Conservation (phyloP, 2,888 invertebrate species). For the Ganaspis brasiliensis region DNA sequence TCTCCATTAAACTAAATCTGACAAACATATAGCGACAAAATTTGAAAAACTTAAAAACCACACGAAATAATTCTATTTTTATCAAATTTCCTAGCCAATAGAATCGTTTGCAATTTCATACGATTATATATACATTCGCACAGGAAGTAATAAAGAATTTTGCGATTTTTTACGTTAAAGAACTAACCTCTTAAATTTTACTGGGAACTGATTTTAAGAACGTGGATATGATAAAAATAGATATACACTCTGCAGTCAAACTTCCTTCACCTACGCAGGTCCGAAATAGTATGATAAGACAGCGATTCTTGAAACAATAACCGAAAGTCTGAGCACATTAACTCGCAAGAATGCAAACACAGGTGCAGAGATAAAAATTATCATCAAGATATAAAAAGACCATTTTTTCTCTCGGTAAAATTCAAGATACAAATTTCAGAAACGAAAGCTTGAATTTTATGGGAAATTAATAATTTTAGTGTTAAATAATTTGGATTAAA, state of each 20-base stretch:
- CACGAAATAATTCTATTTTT: no score
- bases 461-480: neutral
- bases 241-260: constrained; percentile 61
- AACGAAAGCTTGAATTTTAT: neutral
- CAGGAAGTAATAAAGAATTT: no score
- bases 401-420: neutral
- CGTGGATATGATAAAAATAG: constrained; percentile 70
- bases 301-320: constrained; percentile 68
- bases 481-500: no score
- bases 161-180: no score
- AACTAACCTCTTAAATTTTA: constrained; percentile 68
- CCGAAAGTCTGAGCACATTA: constrained; percentile 63
- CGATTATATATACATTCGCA: no score
- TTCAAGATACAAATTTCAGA: neutral
- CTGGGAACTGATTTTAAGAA: constrained; percentile 59
- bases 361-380: constrained; percentile 19
- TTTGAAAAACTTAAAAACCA: no score
- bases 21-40: no score
- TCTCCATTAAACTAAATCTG: no score
- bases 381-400: neutral
- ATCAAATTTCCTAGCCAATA: no score
- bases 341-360: constrained; percentile 48
- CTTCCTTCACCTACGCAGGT: constrained; percentile 75
- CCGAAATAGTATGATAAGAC: constrained; percentile 71
- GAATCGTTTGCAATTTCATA: no score